These are phyloP conservation scores for Halcyon senegalensis DNA, from an alignment of 2,113 vertebrate species.

Conservation along the genomic window DNA sequence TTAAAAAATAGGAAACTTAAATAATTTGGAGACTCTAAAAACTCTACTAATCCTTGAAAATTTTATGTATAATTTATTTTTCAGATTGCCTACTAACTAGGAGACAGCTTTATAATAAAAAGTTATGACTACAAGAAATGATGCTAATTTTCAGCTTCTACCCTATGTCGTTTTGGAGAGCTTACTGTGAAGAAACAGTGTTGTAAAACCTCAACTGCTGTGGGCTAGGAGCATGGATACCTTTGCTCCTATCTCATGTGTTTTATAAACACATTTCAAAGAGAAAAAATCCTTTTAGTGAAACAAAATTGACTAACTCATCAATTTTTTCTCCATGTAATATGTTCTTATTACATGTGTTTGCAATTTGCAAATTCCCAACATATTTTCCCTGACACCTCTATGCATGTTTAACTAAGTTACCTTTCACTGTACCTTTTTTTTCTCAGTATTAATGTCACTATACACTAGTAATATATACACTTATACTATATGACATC, in stretches of 20 bases:
- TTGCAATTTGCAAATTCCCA: background rate
- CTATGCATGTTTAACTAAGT: background rate
- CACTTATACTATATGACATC: rapidly evolving
- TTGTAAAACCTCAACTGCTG: background rate
- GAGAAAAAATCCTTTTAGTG: background rate
- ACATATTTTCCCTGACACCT: background rate
- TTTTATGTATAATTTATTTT: background rate
- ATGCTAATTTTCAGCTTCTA: background rate
- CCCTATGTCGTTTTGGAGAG: background rate
- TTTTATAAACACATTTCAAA: background rate
- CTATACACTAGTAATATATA: rapidly evolving
- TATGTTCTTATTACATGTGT: background rate
- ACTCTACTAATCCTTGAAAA: background rate
- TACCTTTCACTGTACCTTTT: background rate
- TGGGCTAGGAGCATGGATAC: background rate
- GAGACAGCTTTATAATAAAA: background rate
- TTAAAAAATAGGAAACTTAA: background rate
- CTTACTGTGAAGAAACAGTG: background rate
- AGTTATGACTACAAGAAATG: background rate
- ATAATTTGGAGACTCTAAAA: background rate
- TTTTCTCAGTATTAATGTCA: background rate
- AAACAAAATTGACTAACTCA: background rate
- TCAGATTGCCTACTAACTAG: background rate
- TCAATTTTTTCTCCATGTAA: background rate
- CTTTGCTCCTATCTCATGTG: background rate